Evolutionary conservation across 2,113 vertebrate genomes (phyloP), one percentile per base, ranked within the genome.

Genomic region (Pelusios castaneus): DNA sequence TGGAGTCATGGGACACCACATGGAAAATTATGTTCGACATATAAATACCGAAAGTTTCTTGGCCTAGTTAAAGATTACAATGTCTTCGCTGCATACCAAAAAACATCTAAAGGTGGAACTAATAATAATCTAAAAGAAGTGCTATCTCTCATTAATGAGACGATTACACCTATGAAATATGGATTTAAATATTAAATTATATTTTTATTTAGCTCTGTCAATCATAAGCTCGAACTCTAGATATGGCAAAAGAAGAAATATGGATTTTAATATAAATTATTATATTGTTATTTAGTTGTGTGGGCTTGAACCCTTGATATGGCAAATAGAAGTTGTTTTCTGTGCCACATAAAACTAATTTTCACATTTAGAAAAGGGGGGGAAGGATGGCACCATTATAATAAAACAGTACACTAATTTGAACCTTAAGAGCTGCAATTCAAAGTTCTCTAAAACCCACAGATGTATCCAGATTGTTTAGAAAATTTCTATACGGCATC

Each of bases 401-500:
- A 5, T 5, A 80, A 60, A 19, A 27, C 63, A 67, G 17, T 38
- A 67, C 34, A 67, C 63, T 67, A 21, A 67, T 21, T 17, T 67
- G 17, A 63, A n/a, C 31, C 31, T 63, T 34, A n/a, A 38, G 8
- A n/a, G 31, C 63, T 67, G 17, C 27, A 80, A 95, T 96, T 95
- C 95, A 96, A 96, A 96, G 96, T 38, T 38, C 22, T 94, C 52
- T 89, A 73, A 96, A 96, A 97, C 91, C 94, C 97, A 95, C 97
- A 97, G 92, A 93, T 94, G 87, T 96, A 92, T 95, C 75, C 8
- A 1, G 93, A 85, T 80, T 88, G 91, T 96, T 96, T 94, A 90
- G 88, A 89, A 95, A 92, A 97, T 92, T 88, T 87, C 85, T 95
- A 27, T 80, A 86, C 75, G 77, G 93, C 89, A 80, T 84, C 73